phyloP scores from a whole-genome alignment of 2,888 invertebrate genomes.

The Tribolium freemani region DNA sequence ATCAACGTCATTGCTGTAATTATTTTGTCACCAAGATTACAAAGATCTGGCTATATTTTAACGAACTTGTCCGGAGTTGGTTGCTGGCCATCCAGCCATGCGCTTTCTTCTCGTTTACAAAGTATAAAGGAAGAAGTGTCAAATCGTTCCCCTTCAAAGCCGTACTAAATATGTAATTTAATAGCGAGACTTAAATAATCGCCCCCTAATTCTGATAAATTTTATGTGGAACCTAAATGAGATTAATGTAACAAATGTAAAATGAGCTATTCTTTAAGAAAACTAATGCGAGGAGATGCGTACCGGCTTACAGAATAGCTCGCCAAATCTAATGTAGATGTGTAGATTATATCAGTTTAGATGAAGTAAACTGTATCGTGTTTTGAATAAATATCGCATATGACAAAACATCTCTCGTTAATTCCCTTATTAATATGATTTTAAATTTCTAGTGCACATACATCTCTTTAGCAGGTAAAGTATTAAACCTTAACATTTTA shows the following conservation, averaged over 20 bases:
- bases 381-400: slow-evolving; percentile 38
- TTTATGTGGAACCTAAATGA: slow-evolving; percentile 20
- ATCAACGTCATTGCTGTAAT: slow-evolving; percentile 6
- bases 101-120: background rate
- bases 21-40: slow-evolving; percentile 1
- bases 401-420: slow-evolving; percentile 30
- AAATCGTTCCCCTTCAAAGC: background rate
- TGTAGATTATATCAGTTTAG: slow-evolving; percentile 34
- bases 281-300: background rate
- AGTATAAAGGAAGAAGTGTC: background rate
- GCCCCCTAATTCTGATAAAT: slow-evolving; percentile 15
- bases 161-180: slow-evolving; percentile 17
- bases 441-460: slow-evolving; percentile 43
- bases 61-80: background rate
- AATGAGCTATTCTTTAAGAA: slow-evolving; percentile 54
- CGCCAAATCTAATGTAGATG: slow-evolving; percentile 41
- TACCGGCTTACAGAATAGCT: slow-evolving; percentile 50
- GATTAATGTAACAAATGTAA: slow-evolving; percentile 45
- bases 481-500: slow-evolving; percentile 39
- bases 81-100: background rate
- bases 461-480: slow-evolving; percentile 33
- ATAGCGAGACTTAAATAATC: slow-evolving; percentile 8
- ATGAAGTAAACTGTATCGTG: slow-evolving; percentile 41
- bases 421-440: slow-evolving; percentile 38
- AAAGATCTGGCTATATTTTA: slow-evolving; percentile 19